Base-by-base conservation (phyloP, 2,797 vertebrate genomes). In the Malacoraja senta region DNA sequence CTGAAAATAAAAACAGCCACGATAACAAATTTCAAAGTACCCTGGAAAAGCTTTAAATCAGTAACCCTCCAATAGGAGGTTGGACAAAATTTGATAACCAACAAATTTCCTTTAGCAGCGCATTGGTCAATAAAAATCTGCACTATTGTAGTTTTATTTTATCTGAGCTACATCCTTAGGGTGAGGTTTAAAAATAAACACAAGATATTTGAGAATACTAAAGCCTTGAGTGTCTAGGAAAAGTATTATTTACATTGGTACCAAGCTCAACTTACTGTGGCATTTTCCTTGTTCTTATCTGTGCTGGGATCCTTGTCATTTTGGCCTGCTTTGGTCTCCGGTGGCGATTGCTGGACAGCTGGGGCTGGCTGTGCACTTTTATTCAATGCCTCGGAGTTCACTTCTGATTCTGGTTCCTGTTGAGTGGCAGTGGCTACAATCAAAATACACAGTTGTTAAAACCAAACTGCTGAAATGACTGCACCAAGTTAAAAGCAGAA, bases 201-300 rank as follows among this genome's bases (percentile, higher is more conserved):
- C 8, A 91, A 26, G 19, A 26, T 29, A 44, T 74, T 26, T 65
- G 38, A 74, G 4, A 71, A 6, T 44, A 38, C 68, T 8, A n/a
- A 2, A 74, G 44, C 35, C 71, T 71, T 92, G 26, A 72, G 77
- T 80, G 83, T 93, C 24, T 80, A 13, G 29, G 12, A 6, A 58
- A 92, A 12, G 44, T 76, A 29, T 74, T 58, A 15, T 53, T 53
- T 71, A 92, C 71, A 53, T 15, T 26, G 15, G 68, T 44, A 91
- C 68, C 71, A 58, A 38, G 38, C 38, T 26, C 38, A 74, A 95
- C 98, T 98, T 94, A 98, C 97, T 44, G 97, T 97, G 94, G 97
- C 95, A 93, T 95, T 96, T 94, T 98, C 98, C 95, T 98, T 99
- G 97, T 95, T 97, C 95, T 99, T 99, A 95, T 99, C 99, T 0